phyloP scores from a whole-genome alignment of 2,113 vertebrate species.

The Cyprinodon variegatus region DNA sequence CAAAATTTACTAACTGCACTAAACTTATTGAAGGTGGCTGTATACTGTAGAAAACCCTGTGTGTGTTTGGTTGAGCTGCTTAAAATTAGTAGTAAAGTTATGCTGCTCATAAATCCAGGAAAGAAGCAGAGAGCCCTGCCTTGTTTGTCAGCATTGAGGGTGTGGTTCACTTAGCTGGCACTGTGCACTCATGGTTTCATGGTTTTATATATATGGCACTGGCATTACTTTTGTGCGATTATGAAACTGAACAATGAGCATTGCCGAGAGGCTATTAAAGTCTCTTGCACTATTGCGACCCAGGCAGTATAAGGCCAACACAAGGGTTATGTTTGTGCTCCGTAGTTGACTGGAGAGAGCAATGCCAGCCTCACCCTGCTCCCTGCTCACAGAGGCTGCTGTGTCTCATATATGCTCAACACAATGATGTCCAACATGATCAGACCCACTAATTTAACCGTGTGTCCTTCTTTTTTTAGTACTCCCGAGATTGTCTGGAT shows the following conservation, averaged over 20 bases:
- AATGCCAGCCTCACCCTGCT: conserved; percentile 66
- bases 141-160: conserved; percentile 44
- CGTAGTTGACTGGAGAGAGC: conserved; percentile 33
- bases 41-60: background rate
- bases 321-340: conserved; percentile 62
- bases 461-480: background rate
- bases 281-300: conserved; percentile 18
- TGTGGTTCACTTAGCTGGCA: conserved; percentile 51
- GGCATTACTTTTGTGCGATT: conserved; percentile 27
- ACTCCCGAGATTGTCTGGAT: conserved; percentile 6
- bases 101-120: background rate
- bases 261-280: conserved; percentile 51
- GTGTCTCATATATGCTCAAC: conserved; percentile 48
- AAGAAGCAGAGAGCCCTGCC: background rate
- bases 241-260: conserved; percentile 45
- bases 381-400: conserved; percentile 59
- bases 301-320: conserved; percentile 52
- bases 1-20: conserved; percentile 20
- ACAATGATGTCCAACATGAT: conserved; percentile 49
- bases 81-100: background rate
- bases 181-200: conserved; percentile 22
- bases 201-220: conserved; percentile 34
- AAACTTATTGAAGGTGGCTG: conserved; percentile 5
- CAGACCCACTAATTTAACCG: conserved; percentile 23
- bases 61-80: background rate